Evolutionary conservation across 2,113 vertebrate genomes (phyloP).

Genomic region (Sphaerodactylus townsendi): DNA sequence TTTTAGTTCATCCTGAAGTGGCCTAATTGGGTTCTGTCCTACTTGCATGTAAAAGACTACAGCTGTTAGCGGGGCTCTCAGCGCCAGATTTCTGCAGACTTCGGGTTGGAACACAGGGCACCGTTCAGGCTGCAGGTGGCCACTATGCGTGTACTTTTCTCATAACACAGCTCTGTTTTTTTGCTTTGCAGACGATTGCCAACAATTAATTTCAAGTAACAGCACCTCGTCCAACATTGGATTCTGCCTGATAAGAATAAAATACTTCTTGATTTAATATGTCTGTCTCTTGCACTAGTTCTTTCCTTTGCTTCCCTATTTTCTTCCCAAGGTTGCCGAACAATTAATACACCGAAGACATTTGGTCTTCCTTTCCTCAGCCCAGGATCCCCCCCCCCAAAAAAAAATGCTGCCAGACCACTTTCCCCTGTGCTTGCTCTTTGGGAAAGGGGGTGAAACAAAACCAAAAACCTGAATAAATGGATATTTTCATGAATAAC

Average conservation of each 20-base stretch:
- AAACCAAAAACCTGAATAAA: too few relatives aligned
- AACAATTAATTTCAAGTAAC: not conserved
- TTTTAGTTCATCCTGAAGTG: too few relatives aligned
- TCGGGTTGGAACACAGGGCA: not conserved
- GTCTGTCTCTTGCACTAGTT: not conserved
- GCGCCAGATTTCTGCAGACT: not conserved
- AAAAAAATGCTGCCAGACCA: too few relatives aligned
- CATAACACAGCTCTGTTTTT: not conserved
- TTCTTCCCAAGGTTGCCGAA: not conserved
- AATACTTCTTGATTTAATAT: not conserved
- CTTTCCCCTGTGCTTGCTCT: too few relatives aligned
- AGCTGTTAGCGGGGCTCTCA: too few relatives aligned
- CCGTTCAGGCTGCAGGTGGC: not conserved
- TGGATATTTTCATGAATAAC: too few relatives aligned
- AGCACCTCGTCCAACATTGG: not conserved
- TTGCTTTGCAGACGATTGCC: not conserved
- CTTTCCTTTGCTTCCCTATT: not conserved
- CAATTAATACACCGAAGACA: too few relatives aligned
- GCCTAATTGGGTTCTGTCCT: too few relatives aligned
- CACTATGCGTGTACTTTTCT: too few relatives aligned
- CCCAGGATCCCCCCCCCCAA: not conserved
- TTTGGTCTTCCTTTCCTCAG: too few relatives aligned
- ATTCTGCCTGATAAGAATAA: not conserved
- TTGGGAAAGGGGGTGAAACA: too few relatives aligned
- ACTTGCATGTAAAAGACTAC: too few relatives aligned